phyloP scores from a whole-genome alignment of 2,797 vertebrate genomes.

The Enteromius treurensis region DNA sequence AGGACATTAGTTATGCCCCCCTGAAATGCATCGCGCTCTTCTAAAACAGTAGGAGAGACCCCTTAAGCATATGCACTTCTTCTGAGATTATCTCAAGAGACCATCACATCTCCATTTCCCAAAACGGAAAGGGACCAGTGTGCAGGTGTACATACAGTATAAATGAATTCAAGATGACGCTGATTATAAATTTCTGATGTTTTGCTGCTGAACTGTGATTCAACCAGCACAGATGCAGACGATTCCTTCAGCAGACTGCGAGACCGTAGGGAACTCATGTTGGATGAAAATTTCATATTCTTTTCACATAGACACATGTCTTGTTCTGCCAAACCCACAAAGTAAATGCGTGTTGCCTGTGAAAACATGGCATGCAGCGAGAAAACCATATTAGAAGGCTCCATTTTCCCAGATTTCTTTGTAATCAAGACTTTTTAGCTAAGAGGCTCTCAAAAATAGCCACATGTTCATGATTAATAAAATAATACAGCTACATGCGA shows the following conservation, averaged over 20 bases:
- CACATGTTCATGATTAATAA: not conserved
- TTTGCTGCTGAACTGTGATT: not conserved
- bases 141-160: conserved; percentile 17
- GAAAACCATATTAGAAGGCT: conserved; percentile 14
- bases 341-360: conserved; percentile 31
- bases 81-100: conserved; percentile 16
- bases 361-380: conserved; percentile 23
- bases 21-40: not conserved
- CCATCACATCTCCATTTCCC: not conserved
- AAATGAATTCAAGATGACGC: not conserved
- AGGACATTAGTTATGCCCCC: conserved; percentile 31
- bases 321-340: conserved; percentile 44
- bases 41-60: conserved; percentile 12
- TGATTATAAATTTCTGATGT: not conserved
- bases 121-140: not conserved
- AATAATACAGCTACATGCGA: not conserved
- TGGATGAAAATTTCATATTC: conserved; percentile 52
- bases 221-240: conserved; percentile 25
- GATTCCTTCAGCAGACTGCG: conserved; percentile 33
- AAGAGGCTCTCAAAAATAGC: not conserved
- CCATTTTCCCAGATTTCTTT: conserved; percentile 12
- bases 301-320: conserved; percentile 42
- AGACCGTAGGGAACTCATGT: conserved; percentile 34
- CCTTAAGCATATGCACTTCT: conserved; percentile 3
- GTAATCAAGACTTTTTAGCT: conserved; percentile 7